These are phyloP conservation scores for Drosophila meridiana DNA, from an alignment of 2,888 invertebrate genomes.

Conservation along the genomic window DNA sequence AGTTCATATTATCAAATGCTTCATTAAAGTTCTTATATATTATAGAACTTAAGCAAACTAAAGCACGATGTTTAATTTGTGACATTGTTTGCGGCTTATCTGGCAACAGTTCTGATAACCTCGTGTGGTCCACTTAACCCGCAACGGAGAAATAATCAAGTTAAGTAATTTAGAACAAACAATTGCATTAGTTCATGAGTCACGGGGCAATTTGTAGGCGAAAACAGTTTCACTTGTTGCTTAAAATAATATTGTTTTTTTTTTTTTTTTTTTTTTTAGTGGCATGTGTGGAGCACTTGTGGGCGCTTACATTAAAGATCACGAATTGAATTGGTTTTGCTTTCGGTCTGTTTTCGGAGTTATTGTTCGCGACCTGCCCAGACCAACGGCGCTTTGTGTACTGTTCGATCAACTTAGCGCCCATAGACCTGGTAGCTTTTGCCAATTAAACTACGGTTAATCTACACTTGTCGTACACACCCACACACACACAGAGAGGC, in stretches of 20 bases:
- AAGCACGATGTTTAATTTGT: constrained; percentile 47
- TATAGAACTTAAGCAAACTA: constrained; percentile 15
- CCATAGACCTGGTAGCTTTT: constrained; percentile 57
- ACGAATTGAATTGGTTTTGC: background rate
- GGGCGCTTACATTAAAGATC: constrained; percentile 36
- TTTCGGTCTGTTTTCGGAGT: constrained; percentile 8
- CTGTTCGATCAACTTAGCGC: constrained; percentile 63
- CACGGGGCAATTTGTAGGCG: background rate
- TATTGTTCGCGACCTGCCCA: constrained; percentile 64
- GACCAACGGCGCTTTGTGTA: constrained; percentile 60
- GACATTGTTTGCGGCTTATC: constrained; percentile 53
- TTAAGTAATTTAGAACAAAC: constrained; percentile 9
- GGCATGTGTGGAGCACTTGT: constrained; percentile 8
- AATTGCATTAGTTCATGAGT: constrained; percentile 2
- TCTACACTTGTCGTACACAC: constrained; percentile 58
- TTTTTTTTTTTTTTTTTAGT: background rate
- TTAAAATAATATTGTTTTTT: background rate
- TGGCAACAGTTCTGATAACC: constrained; percentile 57
- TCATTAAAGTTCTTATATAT: background rate
- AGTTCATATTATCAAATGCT: background rate
- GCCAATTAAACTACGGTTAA: constrained; percentile 71
- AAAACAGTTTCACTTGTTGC: constrained; percentile 7
- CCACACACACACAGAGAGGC: constrained; percentile 14
- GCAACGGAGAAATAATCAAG: constrained; percentile 23
- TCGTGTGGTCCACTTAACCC: constrained; percentile 17